Evolutionary conservation across 2,797 vertebrate genomes (phyloP).

Genomic region (Chelon labrosus): DNA sequence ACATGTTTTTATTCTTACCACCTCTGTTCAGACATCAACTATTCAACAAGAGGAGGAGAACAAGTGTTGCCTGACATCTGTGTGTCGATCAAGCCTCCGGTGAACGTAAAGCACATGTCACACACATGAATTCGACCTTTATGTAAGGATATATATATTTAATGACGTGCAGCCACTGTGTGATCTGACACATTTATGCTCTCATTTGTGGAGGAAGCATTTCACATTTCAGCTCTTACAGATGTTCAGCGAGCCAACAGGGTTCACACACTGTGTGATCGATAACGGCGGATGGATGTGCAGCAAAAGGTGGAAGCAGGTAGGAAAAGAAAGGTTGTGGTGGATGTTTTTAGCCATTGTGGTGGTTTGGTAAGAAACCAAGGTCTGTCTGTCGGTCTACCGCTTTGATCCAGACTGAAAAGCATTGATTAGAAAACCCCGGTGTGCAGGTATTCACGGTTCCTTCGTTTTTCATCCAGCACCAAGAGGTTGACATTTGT

Average conservation of each 20-base stretch:
- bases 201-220: slow-evolving; percentile 24
- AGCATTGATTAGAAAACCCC: too few species aligned
- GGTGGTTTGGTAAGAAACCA: background rate
- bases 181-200: slow-evolving; percentile 44
- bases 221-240: slow-evolving; percentile 20
- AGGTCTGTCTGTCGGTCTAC: background rate
- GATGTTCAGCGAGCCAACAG: slow-evolving; percentile 21
- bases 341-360: slow-evolving; percentile 5
- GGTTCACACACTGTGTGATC: slow-evolving; percentile 24
- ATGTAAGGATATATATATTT: slow-evolving; percentile 57
- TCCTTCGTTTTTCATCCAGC: background rate
- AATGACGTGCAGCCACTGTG: slow-evolving; percentile 50
- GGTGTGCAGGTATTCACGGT: background rate
- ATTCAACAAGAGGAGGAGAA: slow-evolving; percentile 17
- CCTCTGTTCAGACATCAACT: slow-evolving; percentile 37
- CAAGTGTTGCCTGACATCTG: slow-evolving; percentile 17
- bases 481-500: background rate
- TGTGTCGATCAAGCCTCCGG: slow-evolving; percentile 32
- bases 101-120: slow-evolving; percentile 27
- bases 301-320: slow-evolving; percentile 8
- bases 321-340: slow-evolving; percentile 1
- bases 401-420: slow-evolving; percentile 10
- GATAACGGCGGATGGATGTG: slow-evolving; percentile 33
- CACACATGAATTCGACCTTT: slow-evolving; percentile 31
- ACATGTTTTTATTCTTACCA: slow-evolving; percentile 35